Evolutionary conservation across 2,113 vertebrate genomes (phyloP), one percentile per base, ranked within the genome.

Genomic region (Thermophis baileyi): DNA sequence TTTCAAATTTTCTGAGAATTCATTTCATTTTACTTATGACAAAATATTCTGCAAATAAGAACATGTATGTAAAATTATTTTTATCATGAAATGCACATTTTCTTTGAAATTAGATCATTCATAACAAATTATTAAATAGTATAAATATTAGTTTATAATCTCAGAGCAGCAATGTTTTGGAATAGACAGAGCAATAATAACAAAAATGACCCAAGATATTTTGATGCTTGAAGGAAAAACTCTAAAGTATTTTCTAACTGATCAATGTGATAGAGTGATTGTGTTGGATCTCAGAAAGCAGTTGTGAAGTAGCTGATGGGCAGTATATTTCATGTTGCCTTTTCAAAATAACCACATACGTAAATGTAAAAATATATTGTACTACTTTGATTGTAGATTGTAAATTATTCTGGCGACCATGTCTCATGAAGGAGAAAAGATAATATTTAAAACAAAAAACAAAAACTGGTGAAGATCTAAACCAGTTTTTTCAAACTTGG

Each of bases 1-100:
- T 74, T 35, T 18, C 14, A n/a, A 74, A 69, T 69, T 69, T 69
- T 69, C 60, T 69, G 60, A 69, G 30, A 30, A 69, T 69, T 69
- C 30, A n/a, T 63, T 69, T 69, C 30, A n/a, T 69, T 69, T 69
- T 69, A 69, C 30, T n/a, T 69, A n/a, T 16, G 63, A 69, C 11
- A n/a, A 69, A 94, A 94, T 96, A 93, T 95, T 96, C 85, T 1
- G 46, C 44, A 87, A 91, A 86, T 6, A 81, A 81, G 22, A 81
- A 69, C n/a, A 46, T 14, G 27, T 53, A 27, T 54, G 40, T 69
- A 27, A 69, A 16, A 51, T 35, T 92, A 22, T 35, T 40, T 40
- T 92, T 27, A 89, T 35, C 63, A 74, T 74, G 16, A n/a, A 30
- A 22, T 74, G 44, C 7, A 74, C 30, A 88, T n/a, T 88, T 88